Base-by-base conservation (phyloP, 2,888 invertebrate genomes). In the Quadroppia sp. region DNA sequence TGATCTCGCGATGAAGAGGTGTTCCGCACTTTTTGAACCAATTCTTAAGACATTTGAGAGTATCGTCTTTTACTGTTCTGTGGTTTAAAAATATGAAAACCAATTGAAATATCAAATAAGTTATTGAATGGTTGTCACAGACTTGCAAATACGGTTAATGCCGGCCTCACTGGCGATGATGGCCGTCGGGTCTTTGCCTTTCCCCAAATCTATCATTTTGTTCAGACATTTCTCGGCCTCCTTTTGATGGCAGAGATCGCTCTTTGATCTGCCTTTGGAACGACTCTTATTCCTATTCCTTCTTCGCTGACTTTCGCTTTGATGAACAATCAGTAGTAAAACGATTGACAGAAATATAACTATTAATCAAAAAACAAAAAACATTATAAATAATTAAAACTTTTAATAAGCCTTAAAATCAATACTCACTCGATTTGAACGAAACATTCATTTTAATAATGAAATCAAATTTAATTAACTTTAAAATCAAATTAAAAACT, bases 1-100 rank as follows among this genome's bases (percentile, higher is more conserved):
- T 74, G 20, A 74, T 20, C 45, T 74, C 74, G 9, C 72, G 25
- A 56, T 72, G 75, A 2, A 72, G 45, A 32, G 69, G 69, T 69
- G 75, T 72, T 40, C 75, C 72, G 20, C 72, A 72, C 48, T 69
- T 75, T 67, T 75, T 75, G 69, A 75, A 75, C 32, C 64, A 74
- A 28, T n/a, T n/a, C 42, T 74, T 74, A 25, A 70, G 36, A 70
- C 74, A 74, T 20, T 70, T 74, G 56, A 74, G 53, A 7, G 74
- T 74, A 30, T 74, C 74, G 28, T 74, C 74, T 50, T 70, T 74
- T 50, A 74, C 50, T 6, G 74, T 74, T 30, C 74, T 74, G 32
- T n/a, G n/a, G n/a, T n/a, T n/a, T n/a, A n/a, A n/a, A n/a, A n/a
- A n/a, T n/a, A n/a, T n/a, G n/a, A n/a, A n/a, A n/a, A 13, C 1